Evolutionary conservation across 1,140 invertebrate genomes (phyloP).

Genomic region (Zaprionus capensis): DNA sequence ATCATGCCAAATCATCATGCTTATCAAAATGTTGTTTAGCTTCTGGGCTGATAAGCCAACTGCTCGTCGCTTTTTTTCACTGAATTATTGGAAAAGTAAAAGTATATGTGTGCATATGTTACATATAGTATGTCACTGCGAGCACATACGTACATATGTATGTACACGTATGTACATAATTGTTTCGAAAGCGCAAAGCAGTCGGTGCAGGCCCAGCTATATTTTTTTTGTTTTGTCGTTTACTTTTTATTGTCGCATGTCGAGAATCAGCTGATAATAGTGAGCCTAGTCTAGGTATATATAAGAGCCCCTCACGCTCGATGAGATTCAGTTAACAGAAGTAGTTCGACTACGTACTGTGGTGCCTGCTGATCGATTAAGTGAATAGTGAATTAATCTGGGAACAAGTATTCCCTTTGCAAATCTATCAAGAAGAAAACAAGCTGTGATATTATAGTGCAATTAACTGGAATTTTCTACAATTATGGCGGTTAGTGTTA

Average conservation of each 20-base stretch:
- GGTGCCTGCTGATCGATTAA: constrained; percentile 15
- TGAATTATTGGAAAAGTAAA: constrained; percentile 61
- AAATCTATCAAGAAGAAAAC: neutral
- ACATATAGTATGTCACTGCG: neutral
- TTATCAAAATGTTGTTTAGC: constrained; percentile 31
- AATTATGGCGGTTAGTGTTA: constrained; percentile 1
- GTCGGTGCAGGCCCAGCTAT: constrained; percentile 9
- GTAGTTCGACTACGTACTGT: constrained; percentile 29
- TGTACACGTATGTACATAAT: neutral
- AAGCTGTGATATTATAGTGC: neutral
- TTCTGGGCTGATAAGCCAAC: constrained; percentile 20
- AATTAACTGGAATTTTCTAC: neutral
- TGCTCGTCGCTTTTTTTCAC: constrained; percentile 34
- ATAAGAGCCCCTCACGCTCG: constrained; percentile 31
- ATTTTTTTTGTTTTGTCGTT: constrained; percentile 38
- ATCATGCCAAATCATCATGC: constrained; percentile 44
- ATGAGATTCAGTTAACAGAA: constrained; percentile 57
- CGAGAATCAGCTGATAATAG: constrained; percentile 60
- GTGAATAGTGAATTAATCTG: constrained; percentile 4
- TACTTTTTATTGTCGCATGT: constrained; percentile 16
- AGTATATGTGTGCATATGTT: constrained; percentile 42
- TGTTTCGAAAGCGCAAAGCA: constrained; percentile 26
- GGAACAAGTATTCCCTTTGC: constrained; percentile 19
- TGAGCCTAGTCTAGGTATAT: constrained; percentile 55
- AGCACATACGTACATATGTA: neutral